phyloP scores from a whole-genome alignment of 30 jellyfish, hydroid and myxozoan species.

The Aurelia coerulea region DNA sequence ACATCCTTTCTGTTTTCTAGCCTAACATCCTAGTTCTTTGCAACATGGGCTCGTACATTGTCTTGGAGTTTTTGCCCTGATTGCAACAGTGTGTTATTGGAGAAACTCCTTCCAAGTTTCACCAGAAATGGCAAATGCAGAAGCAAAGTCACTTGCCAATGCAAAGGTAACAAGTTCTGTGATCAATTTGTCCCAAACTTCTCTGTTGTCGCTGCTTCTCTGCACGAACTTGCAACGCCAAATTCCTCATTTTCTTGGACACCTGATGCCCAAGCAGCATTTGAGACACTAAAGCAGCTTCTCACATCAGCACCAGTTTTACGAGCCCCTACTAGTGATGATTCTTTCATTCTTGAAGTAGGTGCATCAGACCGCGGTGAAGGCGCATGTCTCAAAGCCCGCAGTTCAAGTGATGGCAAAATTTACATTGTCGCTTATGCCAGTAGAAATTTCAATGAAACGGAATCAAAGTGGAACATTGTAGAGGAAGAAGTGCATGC shows the following conservation, averaged over 20 bases:
- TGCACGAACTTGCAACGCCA: slow-evolving; percentile 25
- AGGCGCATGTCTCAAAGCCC: slow-evolving; percentile 43
- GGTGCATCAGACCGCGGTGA: slow-evolving; percentile 35
- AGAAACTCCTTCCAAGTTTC: too few species aligned
- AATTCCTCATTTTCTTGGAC: slow-evolving; percentile 13
- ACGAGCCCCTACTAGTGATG: slow-evolving; percentile 44
- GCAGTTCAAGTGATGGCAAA: slow-evolving; percentile 25
- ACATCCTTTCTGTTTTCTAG: too few species aligned
- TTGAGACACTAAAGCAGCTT: background rate
- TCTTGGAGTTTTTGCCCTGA: too few species aligned
- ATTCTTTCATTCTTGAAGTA: slow-evolving; percentile 31
- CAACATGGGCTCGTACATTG: too few species aligned
- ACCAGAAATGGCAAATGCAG: too few species aligned
- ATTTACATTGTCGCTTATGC: slow-evolving; percentile 15
- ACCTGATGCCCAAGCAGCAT: slow-evolving; percentile 29
- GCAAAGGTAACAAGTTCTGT: too few species aligned
- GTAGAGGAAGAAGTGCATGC: background rate
- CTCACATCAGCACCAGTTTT: slow-evolving; percentile 48
- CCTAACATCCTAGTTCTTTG: too few species aligned
- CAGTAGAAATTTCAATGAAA: slow-evolving; percentile 4
- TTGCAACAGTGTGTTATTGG: too few species aligned
- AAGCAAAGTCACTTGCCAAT: too few species aligned
- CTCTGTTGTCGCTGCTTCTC: slow-evolving; percentile 36
- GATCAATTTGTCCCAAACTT: background rate
- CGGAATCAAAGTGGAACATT: slow-evolving; percentile 13